Evolutionary conservation across 2,113 vertebrate species (phyloP).

Genomic region (Probosciger aterrimus): DNA sequence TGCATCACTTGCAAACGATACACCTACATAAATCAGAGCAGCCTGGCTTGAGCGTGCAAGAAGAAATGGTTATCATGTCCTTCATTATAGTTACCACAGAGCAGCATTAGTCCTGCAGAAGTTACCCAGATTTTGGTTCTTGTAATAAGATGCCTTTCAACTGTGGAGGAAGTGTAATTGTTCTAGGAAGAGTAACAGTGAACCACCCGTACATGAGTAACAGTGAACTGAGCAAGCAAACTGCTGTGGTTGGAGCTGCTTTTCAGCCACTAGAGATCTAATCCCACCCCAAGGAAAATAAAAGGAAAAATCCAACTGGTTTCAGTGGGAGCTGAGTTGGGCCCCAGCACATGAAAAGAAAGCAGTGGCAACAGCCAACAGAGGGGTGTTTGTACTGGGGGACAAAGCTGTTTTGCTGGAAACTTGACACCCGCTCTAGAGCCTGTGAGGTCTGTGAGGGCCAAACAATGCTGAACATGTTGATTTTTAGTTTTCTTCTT

Average conservation of each 20-base stretch:
- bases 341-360: neutral
- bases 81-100: neutral
- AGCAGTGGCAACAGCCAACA: neutral
- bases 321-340: neutral
- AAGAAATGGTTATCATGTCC: rapidly evolving
- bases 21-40: neutral
- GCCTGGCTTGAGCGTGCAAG: neutral
- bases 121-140: neutral
- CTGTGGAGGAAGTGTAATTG: neutral
- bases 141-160: neutral
- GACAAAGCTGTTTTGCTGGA: neutral
- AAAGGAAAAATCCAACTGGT: neutral
- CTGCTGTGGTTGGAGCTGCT: neutral
- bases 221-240: neutral
- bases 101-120: neutral
- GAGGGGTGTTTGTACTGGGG: neutral
- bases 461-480: neutral
- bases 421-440: neutral
- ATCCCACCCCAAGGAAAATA: neutral
- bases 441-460: neutral
- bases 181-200: neutral
- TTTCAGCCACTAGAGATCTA: neutral
- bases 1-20: neutral
- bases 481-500: neutral
- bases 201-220: too few species aligned